Base-by-base conservation (phyloP, 92 coral and sea anemone species). In the Porites lobata region DNA sequence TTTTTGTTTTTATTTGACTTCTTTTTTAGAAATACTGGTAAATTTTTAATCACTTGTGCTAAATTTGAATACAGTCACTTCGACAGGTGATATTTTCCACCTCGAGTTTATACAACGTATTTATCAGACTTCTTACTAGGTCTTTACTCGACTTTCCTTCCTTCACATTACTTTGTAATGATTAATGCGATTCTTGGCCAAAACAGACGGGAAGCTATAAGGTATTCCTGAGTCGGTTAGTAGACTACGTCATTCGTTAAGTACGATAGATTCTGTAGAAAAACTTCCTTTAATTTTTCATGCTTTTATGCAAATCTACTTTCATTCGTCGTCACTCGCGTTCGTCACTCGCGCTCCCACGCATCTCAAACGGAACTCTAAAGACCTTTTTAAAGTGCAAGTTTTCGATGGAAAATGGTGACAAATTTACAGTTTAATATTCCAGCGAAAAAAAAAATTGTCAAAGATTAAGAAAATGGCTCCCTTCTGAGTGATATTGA, bases 41-140 rank as follows among this genome's bases (percentile, higher is more conserved):
- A 71, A 82, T 70, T 82, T 82, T 69, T 70, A 29, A 54, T 57
- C 38, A 38, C 54, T 10, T 82, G 78, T 13, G 21, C 78, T 82
- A 82, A 56, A 69, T 57, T 82, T 72, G 85, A 58, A 82, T 38
- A n/a, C 32, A 38, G 47, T 38, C 3, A 14, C 43, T 7, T 8
- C 56, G 86, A 62, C 86, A 82, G 78, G 69, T 82, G 86, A 7
- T 71, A 32, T 19, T 51, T 22, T 67, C 47, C 19, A 51, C 6
- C 47, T 10, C 61, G 13, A 10, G 15, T 8, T 2, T 10, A 54
- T 8, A 4, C 24, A 19, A 38, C 56, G 43, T 6, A 19, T 26
- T 18, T 20, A 10, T 7, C 18, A 8, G 52, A n/a, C 21, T 66
- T 72, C 17, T 19, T 19, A 5, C 2, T 11, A 8, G 62, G 51